These are phyloP conservation scores for Azemiops feae DNA, from an alignment of 2,113 vertebrate genomes.

Conservation along the genomic window DNA sequence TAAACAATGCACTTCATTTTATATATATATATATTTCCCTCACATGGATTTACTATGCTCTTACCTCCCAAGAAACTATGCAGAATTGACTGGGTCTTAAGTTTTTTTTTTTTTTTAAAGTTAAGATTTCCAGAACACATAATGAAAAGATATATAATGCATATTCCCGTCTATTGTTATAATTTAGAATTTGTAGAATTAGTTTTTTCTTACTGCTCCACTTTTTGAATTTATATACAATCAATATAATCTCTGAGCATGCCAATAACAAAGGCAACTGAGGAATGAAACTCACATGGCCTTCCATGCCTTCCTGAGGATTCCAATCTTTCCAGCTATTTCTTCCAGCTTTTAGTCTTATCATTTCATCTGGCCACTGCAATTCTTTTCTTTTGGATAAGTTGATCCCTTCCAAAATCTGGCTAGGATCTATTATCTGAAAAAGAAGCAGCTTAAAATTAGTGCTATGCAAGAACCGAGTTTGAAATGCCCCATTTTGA, in stretches of 20 bases:
- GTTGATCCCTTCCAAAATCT: constrained; percentile 94
- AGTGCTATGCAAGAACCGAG: not conserved
- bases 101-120: not conserved
- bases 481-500: not conserved
- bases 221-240: not conserved
- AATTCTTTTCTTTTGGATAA: constrained; percentile 96
- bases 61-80: not conserved
- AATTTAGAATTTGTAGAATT: not conserved
- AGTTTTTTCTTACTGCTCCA: not conserved
- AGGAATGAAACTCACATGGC: constrained; percentile 84
- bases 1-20: not conserved
- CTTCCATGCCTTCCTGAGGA: constrained; percentile 98
- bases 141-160: not conserved
- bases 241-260: not conserved
- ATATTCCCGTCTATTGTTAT: not conserved
- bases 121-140: not conserved
- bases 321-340: constrained; percentile 99
- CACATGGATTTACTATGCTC: too few species aligned
- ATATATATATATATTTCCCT: not conserved
- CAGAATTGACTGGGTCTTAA: not conserved
- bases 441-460: constrained; percentile 39
- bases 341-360: constrained; percentile 91
- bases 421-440: constrained; percentile 88
- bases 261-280: constrained; percentile 3
- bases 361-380: constrained; percentile 94